Percentiles rank a stretch among this genome's conserved stretches.
phyloP scores from a whole-genome alignment of 2,888 invertebrate genomes.

The Napeogenes sylphis region DNA sequence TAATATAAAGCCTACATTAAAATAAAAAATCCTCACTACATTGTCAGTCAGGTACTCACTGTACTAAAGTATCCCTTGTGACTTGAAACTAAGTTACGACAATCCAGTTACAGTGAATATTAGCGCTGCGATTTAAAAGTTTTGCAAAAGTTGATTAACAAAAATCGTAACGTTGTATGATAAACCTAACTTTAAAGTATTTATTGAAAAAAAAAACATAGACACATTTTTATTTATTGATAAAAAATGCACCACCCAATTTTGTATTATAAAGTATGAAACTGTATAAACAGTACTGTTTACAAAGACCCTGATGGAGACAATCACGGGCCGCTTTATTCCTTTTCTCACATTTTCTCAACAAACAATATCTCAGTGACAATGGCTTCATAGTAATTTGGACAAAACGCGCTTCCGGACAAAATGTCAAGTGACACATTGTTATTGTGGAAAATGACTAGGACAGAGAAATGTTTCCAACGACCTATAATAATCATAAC shows the following conservation, averaged over 20 bases:
- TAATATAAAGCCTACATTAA: too few species aligned
- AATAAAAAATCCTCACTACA: too few species aligned
- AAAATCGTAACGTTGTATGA: neutral
- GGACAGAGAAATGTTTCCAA: constrained; percentile 39
- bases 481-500: too few species aligned
- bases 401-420: constrained; percentile 54
- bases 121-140: constrained; percentile 21
- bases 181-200: constrained; percentile 5
- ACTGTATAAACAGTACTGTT: too few species aligned
- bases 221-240: too few species aligned
- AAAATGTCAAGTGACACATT: too few species aligned
- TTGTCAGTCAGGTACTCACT: too few species aligned
- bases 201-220: neutral
- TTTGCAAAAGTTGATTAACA: neutral
- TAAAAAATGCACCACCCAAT: too few species aligned
- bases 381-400: constrained; percentile 68
- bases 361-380: constrained; percentile 71
- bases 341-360: constrained; percentile 70
- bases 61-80: neutral
- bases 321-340: constrained; percentile 54
- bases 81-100: constrained; percentile 17
- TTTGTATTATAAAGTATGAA: too few species aligned
- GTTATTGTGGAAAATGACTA: constrained; percentile 59
- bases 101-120: constrained; percentile 29
- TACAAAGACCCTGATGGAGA: too few species aligned